Evolutionary conservation across 2,797 vertebrate genomes (phyloP).

Genomic region (Sorex maritimensis): DNA sequence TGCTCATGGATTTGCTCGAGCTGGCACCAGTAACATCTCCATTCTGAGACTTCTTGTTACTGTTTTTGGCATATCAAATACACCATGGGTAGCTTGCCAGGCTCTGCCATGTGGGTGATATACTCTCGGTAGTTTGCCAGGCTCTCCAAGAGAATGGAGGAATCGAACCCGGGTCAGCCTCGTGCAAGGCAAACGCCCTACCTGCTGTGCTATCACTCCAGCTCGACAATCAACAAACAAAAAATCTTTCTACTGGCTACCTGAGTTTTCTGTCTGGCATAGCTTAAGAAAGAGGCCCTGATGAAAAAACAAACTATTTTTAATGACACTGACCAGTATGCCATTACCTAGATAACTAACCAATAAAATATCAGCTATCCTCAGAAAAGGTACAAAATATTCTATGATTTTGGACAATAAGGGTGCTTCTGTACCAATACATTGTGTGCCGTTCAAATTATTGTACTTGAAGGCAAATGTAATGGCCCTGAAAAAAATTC

Average conservation of each 20-base stretch:
- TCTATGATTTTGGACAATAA: constrained; percentile 34
- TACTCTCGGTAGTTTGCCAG: too few species aligned
- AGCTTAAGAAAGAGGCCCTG: not conserved
- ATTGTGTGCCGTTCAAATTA: constrained; percentile 6
- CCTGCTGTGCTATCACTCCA: too few species aligned
- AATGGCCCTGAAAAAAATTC: not conserved
- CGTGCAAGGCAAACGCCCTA: too few species aligned
- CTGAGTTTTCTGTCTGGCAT: constrained; percentile 10
- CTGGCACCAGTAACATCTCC: too few species aligned
- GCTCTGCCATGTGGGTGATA: too few species aligned
- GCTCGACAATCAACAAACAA: not conserved
- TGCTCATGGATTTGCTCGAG: too few species aligned
- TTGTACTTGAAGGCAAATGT: constrained; percentile 51
- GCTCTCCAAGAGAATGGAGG: too few species aligned
- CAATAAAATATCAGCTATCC: constrained; percentile 38
- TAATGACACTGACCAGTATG: constrained; percentile 38
- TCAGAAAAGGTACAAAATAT: constrained; percentile 64
- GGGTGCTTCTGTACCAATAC: not conserved
- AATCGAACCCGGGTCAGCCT: too few species aligned
- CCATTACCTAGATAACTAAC: constrained; percentile 13
- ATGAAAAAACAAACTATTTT: constrained; percentile 23
- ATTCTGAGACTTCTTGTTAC: too few species aligned
- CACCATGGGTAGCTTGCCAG: too few species aligned
- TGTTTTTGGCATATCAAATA: too few species aligned
- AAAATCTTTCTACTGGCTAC: constrained; percentile 9